Evolutionary conservation across 2,113 vertebrate genomes (phyloP).

Genomic region (Himantopus leucocephalus): DNA sequence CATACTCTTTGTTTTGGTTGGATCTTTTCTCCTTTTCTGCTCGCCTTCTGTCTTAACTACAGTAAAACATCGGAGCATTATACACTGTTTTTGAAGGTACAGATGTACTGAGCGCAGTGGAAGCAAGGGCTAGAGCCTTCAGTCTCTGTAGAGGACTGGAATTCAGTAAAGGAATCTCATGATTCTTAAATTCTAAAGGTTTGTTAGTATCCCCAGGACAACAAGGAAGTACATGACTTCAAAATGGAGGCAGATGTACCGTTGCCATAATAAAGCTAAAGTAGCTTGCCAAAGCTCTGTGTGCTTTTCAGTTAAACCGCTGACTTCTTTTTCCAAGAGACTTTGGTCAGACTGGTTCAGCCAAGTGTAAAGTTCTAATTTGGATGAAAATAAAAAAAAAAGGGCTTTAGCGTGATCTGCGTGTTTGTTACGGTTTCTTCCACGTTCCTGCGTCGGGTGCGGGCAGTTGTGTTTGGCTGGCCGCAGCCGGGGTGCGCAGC

Average conservation of each 20-base stretch:
- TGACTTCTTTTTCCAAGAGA: neutral
- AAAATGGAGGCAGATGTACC: neutral
- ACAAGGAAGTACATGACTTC: neutral
- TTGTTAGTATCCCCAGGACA: neutral
- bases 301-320: neutral
- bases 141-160: neutral
- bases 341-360: neutral
- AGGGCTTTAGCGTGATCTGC: rapidly evolving
- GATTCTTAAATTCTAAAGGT: neutral
- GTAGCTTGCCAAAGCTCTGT: neutral
- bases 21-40: neutral
- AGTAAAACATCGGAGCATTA: neutral
- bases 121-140: neutral
- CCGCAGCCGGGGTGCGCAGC: rapidly evolving
- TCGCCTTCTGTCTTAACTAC: neutral
- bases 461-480: neutral
- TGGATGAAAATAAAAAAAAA: neutral
- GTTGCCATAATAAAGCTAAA: neutral
- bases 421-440: neutral
- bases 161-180: neutral
- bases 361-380: neutral
- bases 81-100: rapidly evolving
- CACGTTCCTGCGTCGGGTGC: neutral
- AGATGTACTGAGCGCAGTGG: neutral
- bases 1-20: neutral